Evolutionary conservation across 2,113 vertebrate genomes (phyloP), one percentile per base, ranked within the genome.

Genomic region (Oxygymnocypris stewartii): DNA sequence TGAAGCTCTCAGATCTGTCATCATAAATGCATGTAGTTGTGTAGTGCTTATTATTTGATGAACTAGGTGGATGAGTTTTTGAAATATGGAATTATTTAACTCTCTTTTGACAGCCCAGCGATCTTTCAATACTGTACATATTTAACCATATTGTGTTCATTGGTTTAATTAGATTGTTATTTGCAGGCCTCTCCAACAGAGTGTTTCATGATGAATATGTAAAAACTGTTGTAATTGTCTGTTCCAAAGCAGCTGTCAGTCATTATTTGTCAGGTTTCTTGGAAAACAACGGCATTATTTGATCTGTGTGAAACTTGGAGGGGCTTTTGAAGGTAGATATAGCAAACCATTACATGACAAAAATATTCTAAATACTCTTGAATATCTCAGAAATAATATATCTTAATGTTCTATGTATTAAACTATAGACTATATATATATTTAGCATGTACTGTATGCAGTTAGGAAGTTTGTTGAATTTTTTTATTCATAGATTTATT

Each of bases 11-110:
- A 16, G 8, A 25, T 78, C 31, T 74, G 42, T 28, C 61, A 79
- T 74, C 54, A 74, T 20, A 44, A 80, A 80, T 80, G 54, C 35
- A 54, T 84, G 77, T 6, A 80, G 65, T 49, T 28, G 47, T 28
- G 54, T 87, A 40, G 28, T 63, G 18, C 42, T 61, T 11, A 31
- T 63, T 81, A 57, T 65, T 65, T 42, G 37, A 40, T 77, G 47
- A 78, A 57, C 82, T 57, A 40, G 49, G 51, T 84, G 18, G 18
- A 71, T 49, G 57, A 4, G 67, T 23, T 73, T 71, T 40, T 40
- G 16, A 69, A 69, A 69, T 37, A 14, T 18, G 31, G 14, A 37
- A 69, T 69, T 69, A 69, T 69, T 73, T 40, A 73, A 37, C 69
- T 20, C 16, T 37, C 16, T 37, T 71, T 71, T 20, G 67, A 71